Base-by-base conservation (phyloP, 2,888 invertebrate species). In the Epinotia ramella region DNA sequence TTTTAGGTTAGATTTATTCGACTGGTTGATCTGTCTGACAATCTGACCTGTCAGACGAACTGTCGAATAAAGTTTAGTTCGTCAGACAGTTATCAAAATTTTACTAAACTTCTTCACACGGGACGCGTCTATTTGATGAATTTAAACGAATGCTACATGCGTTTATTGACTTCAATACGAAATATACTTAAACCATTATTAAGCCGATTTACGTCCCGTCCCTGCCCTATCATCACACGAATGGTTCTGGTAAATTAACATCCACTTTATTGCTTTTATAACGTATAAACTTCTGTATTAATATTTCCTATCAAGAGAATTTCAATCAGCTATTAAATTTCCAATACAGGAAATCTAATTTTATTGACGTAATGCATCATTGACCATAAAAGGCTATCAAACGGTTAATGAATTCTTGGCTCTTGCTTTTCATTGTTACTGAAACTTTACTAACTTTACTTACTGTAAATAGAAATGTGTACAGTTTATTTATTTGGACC, bases 311-410 rank as follows among this genome's bases (percentile, higher is more conserved):
- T 46, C 6, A 59, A 59, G 28, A 64, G 18, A 20, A 65, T 24
- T 24, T 46, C 64, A 46, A 46, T 65, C 66, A 46, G 49, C 73
- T 53, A 62, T 67, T 18, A 73, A 68, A 12, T 18, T 24, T 53
- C 44, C 62, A 62, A 57, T 46, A 63, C 46, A 24, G 44, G 56
- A 62, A 62, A 73, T n/a, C 24, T 28, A 18, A 18, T 44, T 62
- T 67, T 73, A 69, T 24, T 63, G 62, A 20, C 33, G 44, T n/a
- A 68, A 73, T 57, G 44, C 69, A 64, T 69, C 46, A 33, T 16
- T 49, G 64, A 11, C 33, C 57, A n/a, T 74, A 69, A 73, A 63
- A 68, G 16, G 40, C 9, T 40, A 40, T 40, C 49, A n/a, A 7
- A 53, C 53, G 4, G n/a, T 53, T n/a, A n/a, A 53, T 53, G 53